Conservation (phyloP, 2,113 vertebrate species). For the Platichthys flesus region DNA sequence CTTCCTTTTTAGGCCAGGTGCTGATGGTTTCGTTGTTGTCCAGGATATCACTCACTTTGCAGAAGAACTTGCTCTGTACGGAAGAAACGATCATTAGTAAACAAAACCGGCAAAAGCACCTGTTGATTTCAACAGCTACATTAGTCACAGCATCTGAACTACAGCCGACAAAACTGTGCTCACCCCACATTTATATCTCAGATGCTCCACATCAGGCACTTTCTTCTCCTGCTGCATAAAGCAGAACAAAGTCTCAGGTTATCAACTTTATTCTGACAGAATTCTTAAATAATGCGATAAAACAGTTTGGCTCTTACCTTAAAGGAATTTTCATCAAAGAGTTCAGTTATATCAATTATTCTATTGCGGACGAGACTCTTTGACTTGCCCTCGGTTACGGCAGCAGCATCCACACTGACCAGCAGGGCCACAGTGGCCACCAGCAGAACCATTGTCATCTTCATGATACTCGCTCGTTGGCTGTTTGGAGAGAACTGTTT, state of each 20-base stretch:
- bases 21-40: fast-evolving
- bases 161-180: slow-evolving; percentile 8
- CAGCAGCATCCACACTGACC: neutral
- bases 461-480: neutral
- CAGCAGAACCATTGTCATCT: slow-evolving; percentile 30
- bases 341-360: neutral
- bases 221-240: neutral
- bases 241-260: neutral
- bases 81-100: slow-evolving; percentile 4
- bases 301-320: slow-evolving; percentile 7
- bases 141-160: neutral
- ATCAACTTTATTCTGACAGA: neutral
- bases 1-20: too few relatives aligned
- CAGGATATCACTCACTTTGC: slow-evolving; percentile 53
- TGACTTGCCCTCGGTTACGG: fast-evolving
- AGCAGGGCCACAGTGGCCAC: slow-evolving; percentile 6
- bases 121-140: neutral
- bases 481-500: neutral
- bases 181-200: slow-evolving; percentile 34
- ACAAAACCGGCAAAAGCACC: neutral
- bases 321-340: too few relatives aligned
- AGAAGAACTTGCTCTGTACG: slow-evolving; percentile 66
- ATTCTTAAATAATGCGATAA: neutral
- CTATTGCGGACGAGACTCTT: fast-evolving
- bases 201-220: slow-evolving; percentile 28